Base-by-base conservation (phyloP, 2,113 vertebrate genomes). In the Laticauda laticaudata region DNA sequence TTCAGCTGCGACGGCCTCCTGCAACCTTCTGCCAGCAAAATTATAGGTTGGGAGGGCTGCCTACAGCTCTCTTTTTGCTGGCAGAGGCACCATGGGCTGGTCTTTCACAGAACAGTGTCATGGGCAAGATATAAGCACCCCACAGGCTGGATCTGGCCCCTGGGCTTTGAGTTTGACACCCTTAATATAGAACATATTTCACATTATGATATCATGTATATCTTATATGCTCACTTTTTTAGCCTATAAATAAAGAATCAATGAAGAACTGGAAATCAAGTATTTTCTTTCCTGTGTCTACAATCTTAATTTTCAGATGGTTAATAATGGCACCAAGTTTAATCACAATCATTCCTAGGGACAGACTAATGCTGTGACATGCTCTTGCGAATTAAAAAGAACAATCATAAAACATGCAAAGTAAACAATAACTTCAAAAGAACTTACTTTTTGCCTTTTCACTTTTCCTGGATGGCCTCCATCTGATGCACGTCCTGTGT, bases 391-490 rank as follows among this genome's bases (percentile, higher is more conserved):
- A 48, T 23, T 87, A 64, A 81, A 55, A 48, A 12, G 7, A 89
- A 24, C 2, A 7, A 7, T 91, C 54, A 88, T 81, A 12, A 88
- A 64, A 3, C 0, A 14, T 7, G 56, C 91, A 34, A 15, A 91
- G 23, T 0, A 4, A 57, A 18, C 15, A 39, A 7, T 6, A 69
- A 53, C 29, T 0, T 21, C 51, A 3, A 88, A 7, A 48, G 3
- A 56, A 95, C 97, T 99, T 98, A 99, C 99, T 99, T 98, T 99
- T 99, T 85, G 99, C 99, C 96, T 99, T 99, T 95, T 99, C 99
- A 0, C 98, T 99, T 97, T 99, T 99, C 85, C 99, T 97, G 91
- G 99, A 99, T 0, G 99, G 99, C 93, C 98, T 98, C 99, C 99
- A 99, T 94, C 99, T 98, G 94, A 99, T 99, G 96, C 99, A 99